Conservation (phyloP, 2,113 vertebrate species). For the Hypanus sabinus region DNA sequence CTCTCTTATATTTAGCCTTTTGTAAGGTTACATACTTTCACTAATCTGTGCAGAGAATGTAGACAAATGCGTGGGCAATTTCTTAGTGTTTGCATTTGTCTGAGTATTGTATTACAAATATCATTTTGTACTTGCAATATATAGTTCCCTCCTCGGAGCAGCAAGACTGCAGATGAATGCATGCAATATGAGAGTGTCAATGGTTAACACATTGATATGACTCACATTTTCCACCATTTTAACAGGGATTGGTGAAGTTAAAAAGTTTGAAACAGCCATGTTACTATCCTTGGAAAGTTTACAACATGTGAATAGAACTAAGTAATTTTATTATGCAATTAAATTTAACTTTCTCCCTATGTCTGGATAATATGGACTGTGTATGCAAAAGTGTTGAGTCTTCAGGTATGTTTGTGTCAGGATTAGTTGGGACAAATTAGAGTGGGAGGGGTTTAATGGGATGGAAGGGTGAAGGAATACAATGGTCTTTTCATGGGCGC, state of each 20-base stretch:
- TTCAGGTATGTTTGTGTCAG: background rate
- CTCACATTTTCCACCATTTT: background rate
- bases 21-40: constrained; percentile 35
- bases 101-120: constrained; percentile 18
- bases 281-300: background rate
- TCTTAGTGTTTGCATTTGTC: constrained; percentile 33
- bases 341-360: too few relatives aligned
- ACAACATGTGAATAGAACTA: background rate
- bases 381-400: background rate
- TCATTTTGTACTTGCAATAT: constrained; percentile 9
- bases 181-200: background rate
- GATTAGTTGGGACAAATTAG: background rate
- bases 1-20: constrained; percentile 33
- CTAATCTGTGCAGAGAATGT: constrained; percentile 8
- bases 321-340: too few relatives aligned
- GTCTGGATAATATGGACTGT: too few relatives aligned
- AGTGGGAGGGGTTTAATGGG: too few relatives aligned
- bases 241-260: background rate
- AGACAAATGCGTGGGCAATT: constrained; percentile 27
- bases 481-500: background rate
- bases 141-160: background rate
- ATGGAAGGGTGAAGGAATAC: too few relatives aligned
- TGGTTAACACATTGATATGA: background rate
- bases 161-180: background rate
- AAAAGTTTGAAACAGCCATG: background rate